A percentile compares a stretch with the other conserved stretches of the same genome.
phyloP scores from a whole-genome alignment of 1,140 invertebrate genomes.

The Tetramorium parvispinum region DNA sequence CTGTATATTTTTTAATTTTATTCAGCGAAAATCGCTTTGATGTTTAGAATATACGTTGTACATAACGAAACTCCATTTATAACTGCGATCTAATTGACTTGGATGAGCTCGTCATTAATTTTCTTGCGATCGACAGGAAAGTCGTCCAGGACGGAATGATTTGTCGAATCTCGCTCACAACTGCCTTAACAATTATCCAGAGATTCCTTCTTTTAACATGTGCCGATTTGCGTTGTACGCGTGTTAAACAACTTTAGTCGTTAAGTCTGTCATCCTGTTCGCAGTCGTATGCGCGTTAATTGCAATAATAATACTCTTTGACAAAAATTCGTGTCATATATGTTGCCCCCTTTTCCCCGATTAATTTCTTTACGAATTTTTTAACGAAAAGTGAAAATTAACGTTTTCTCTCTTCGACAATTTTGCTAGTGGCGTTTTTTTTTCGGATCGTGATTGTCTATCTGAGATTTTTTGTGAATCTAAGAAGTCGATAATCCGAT shows the following conservation, averaged over 20 bases:
- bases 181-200: constrained; percentile 39
- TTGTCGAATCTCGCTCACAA: constrained; percentile 15
- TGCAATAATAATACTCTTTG: constrained; percentile 47
- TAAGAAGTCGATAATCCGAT: constrained; percentile 41
- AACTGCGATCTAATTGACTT: neutral
- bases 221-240: constrained; percentile 15
- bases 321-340: constrained; percentile 18
- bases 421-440: neutral
- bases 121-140: neutral
- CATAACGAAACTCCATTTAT: neutral
- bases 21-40: neutral
- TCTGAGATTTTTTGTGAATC: neutral
- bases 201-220: neutral
- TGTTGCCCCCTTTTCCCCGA: neutral
- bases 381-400: neutral
- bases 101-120: neutral
- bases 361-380: neutral
- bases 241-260: constrained; percentile 10
- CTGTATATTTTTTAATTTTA: constrained; percentile 11
- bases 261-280: constrained; percentile 27
- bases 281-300: neutral
- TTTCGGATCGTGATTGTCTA: neutral
- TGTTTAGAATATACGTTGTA: neutral
- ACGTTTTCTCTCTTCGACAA: neutral
- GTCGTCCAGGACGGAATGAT: neutral